A percentile compares a stretch with the other conserved stretches of the same genome.
Evolutionary conservation across 1,140 invertebrate species (phyloP).

Genomic region (Diachasmimorpha longicaudata): DNA sequence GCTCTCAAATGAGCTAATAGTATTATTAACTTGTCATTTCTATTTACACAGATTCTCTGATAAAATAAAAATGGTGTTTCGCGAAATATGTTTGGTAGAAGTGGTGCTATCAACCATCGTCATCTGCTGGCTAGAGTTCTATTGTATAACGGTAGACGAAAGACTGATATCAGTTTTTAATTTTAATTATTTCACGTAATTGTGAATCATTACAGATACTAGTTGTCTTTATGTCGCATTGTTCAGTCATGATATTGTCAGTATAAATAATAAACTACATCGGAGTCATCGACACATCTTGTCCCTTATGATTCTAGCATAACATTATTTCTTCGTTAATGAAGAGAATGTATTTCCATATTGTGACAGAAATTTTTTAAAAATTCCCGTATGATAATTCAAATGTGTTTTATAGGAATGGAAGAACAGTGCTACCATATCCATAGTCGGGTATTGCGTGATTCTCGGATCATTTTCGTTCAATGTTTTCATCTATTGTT

Average conservation of each 20-base stretch:
- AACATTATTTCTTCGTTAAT: too few relatives aligned
- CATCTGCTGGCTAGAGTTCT: slow-evolving; percentile 19
- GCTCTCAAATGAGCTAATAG: background rate
- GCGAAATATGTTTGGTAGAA: slow-evolving; percentile 27
- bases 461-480: slow-evolving; percentile 19
- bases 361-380: background rate
- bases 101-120: background rate
- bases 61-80: slow-evolving; percentile 6
- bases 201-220: background rate
- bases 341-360: background rate
- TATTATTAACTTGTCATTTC: background rate
- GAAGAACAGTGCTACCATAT: slow-evolving; percentile 15
- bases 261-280: background rate
- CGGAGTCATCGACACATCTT: background rate
- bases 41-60: slow-evolving; percentile 12
- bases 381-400: background rate
- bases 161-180: background rate
- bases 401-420: slow-evolving; percentile 31
- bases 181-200: background rate
- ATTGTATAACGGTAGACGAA: slow-evolving; percentile 12
- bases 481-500: slow-evolving; percentile 42
- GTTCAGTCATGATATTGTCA: background rate
- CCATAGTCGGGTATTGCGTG: slow-evolving; percentile 17
- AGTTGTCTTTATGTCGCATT: background rate
- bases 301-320: too few relatives aligned